Conservation (phyloP, 2,113 vertebrate species). For the Ivindomyrus marchei region DNA sequence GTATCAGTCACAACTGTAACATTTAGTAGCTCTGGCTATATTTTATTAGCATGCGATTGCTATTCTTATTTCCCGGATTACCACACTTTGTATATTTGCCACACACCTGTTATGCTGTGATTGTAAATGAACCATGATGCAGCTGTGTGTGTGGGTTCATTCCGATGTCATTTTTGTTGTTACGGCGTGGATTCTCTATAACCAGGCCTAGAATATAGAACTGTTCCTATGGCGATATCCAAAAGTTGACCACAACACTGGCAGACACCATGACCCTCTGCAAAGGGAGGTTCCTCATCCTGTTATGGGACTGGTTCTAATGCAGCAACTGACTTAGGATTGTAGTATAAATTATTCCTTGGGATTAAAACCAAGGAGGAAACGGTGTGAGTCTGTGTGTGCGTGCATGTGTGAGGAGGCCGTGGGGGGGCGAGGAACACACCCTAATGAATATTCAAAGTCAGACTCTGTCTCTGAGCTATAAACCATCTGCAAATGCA, state of each 20-base stretch:
- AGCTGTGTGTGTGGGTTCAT: neutral
- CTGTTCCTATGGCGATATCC: neutral
- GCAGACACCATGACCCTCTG: neutral
- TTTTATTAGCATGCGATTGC: neutral
- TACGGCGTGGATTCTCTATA: neutral
- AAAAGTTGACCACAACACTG: neutral
- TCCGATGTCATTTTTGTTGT: neutral
- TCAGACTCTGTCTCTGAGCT: neutral
- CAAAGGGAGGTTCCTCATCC: neutral
- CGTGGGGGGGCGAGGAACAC: neutral
- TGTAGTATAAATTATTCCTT: neutral
- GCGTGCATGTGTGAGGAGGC: neutral
- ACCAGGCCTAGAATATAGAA: neutral
- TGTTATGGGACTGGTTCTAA: neutral
- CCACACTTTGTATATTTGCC: neutral
- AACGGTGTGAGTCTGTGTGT: neutral
- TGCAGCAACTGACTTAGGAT: neutral
- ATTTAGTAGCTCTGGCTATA: neutral
- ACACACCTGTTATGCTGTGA: neutral
- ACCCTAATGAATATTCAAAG: neutral
- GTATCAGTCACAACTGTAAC: neutral
- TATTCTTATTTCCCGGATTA: neutral
- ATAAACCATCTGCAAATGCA: conserved; percentile 4
- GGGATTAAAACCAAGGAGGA: neutral
- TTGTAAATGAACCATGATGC: neutral